Base-by-base conservation (phyloP, 2,113 vertebrate species). In the Isichthys henryi region DNA sequence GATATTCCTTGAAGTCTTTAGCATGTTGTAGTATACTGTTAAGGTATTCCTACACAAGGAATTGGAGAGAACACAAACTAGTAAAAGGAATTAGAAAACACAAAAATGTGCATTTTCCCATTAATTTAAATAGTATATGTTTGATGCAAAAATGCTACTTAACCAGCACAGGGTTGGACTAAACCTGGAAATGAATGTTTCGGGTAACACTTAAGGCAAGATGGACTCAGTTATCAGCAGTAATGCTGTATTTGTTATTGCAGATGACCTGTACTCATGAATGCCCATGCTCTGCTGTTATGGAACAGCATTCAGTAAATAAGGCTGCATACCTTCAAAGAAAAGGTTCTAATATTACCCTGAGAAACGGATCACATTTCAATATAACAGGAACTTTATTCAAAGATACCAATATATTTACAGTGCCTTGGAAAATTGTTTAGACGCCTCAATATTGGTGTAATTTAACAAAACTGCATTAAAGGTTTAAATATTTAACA, bases 1-100 rank as follows among this genome's bases (percentile, higher is more conserved):
- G 98, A 89, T 98, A 99, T 70, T 99, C 98, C 87, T 99, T 99
- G 92, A 99, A 99, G 96, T 99, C 98, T 92, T 99, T 99, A 46
- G 98, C 98, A 94, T 99, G 98, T 89, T 99, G 98, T 86, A 99
- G 94, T 89, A 99, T 99, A 88, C 98, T 99, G 90, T 99, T 99
- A 84, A 99, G 96, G 92, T 99, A 99, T 92, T 99, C 98, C 98
- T 99, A 92, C 89, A 92, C 89, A 87, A 85, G 89, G n/a, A n/a
- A n/a, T n/a, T n/a, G n/a, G n/a, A n/a, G n/a, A n/a, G n/a, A n/a
- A n/a, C n/a, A n/a, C n/a, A n/a, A n/a, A n/a, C n/a, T n/a, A 48
- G 77, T 15, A 88, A 23, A 1, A 13, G 17, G 48, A 31, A 21
- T 52, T 52, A 70, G 45, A 48, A 31, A 52, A 21, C 21, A 58